Base-by-base conservation (phyloP, 53 echinoderm and acorn worm species). In the Glandiceps talaboti region DNA sequence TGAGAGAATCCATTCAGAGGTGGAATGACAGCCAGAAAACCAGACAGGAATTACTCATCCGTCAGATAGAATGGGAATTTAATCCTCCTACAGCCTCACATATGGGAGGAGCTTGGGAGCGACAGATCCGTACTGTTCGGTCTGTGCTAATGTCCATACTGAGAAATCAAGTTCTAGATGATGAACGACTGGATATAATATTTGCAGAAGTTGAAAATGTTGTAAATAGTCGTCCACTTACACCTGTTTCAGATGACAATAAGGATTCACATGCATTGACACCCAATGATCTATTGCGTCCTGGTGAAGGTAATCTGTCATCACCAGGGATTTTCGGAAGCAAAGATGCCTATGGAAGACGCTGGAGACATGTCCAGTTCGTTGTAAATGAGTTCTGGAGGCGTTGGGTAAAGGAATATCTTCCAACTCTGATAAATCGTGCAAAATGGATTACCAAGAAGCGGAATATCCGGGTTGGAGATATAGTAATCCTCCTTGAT, bases 101-200 rank as follows among this genome's bases (percentile, higher is more conserved):
- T 73, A 80, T 85, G 80, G 92, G 92, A 25, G 86, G 92, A 20
- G 82, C 84, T 14, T 92, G 92, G 89, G 92, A 92, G 33, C 74
- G 92, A 28, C 31, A 82, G 33, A 89, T 92, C 28, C 80, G 89
- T 1, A 81, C 86, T 0, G 77, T 79, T 0, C 30, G 86, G 27
- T 79, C 79, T 72, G 82, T 91, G 28, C 79, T 91, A 26, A 73
- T 31, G 26, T 76, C 31, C 33, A 76, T 88, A 14, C 86, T 91
- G 1, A 31, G 30, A 14, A 33, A 84, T 30, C 88, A 88, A 73
- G 28, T 73, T 25, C 77, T 91, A 0, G 76, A 73, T 1, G 83
- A 86, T 25, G 84, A 86, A 27, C 79, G 78, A 1, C 74, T 91
- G 73, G 31, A 31, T 1, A 91, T 88, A 1, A 14, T 75, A 6